Evolutionary conservation across 2,888 invertebrate genomes (phyloP), one percentile per base, ranked within the genome.

Genomic region (Osmoderma eremita): DNA sequence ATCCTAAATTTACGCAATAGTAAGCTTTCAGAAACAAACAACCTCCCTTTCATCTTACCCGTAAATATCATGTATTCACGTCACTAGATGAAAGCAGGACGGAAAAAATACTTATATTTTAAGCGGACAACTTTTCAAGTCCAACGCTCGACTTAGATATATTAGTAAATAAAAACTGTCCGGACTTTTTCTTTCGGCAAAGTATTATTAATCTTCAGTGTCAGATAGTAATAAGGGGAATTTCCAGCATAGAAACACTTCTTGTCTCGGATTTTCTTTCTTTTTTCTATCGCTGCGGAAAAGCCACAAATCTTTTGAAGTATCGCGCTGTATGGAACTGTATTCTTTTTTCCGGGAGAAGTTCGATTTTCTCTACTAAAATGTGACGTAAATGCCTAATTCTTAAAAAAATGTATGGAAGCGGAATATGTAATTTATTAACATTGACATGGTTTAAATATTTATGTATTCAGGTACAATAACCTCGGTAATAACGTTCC

Each of bases 191-290:
- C n/a, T 20, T 58, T 49, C 15, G 49, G 49, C 54, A 48, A 65
- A 65, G 58, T 56, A 58, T 65, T 56, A 65, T 65, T 65, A 65
- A 65, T 65, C 65, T 58, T 56, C 56, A 24, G 65, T 65, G 65
- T 65, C 65, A 65, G 54, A 65, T 65, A 58, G 45, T 58, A 65
- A 65, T 65, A 65, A 65, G 65, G 48, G 48, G 58, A 58, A 54
- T 48, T 48, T 53, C 58, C 58, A 24, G 39, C 56, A 42, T 58
- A 13, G 56, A 58, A 58, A 54, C 54, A 45, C 65, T 53, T 48
- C 65, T 42, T 41, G 65, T 30, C 36, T 41, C 17, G 49, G 65
- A 56, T 49, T 58, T 56, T 49, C 63, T 51, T 54, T 18, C 41
- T 51, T 51, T 51, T 63, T 63, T 49, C 24, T 36, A 39, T 53